phyloP scores from a whole-genome alignment of 2,888 invertebrate genomes.

The Caenorhabditis macrosperma region DNA sequence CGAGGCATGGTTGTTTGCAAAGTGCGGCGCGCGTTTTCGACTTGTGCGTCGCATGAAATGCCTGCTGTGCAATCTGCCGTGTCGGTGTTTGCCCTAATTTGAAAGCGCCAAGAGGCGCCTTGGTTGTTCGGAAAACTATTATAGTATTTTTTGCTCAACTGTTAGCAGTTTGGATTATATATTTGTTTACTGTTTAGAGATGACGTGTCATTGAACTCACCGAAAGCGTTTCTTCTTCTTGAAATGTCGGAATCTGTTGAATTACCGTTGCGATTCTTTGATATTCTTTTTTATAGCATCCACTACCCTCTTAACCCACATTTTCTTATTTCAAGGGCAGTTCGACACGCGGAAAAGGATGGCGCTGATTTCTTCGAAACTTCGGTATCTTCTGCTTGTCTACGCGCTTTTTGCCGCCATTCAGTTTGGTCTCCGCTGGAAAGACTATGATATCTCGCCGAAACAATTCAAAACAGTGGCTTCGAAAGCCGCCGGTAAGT shows the following conservation, averaged over 20 bases:
- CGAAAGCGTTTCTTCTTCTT: too few relatives aligned
- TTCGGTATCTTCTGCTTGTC: conserved; percentile 66
- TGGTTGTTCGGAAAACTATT: too few relatives aligned
- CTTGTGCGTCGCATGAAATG: conserved; percentile 4
- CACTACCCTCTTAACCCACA: neutral
- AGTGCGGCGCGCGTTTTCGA: neutral
- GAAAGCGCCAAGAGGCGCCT: neutral
- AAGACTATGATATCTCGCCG: conserved; percentile 73
- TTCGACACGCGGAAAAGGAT: conserved; percentile 49
- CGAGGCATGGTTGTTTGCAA: neutral
- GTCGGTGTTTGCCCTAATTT: conserved; percentile 19
- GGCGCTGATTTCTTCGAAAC: conserved; percentile 73
- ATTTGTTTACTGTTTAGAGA: too few relatives aligned
- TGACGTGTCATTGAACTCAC: too few relatives aligned
- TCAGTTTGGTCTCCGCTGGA: conserved; percentile 69
- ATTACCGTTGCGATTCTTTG: neutral
- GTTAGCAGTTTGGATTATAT: too few relatives aligned
- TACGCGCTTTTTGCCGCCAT: conserved; percentile 60
- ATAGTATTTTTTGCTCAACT: too few relatives aligned
- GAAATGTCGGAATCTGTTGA: too few relatives aligned
- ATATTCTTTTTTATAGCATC: neutral
- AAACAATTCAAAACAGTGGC: conserved; percentile 75
- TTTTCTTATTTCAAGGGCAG: conserved; percentile 10
- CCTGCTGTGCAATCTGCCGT: neutral
- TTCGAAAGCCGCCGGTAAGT: conserved; percentile 56